Evolutionary conservation across 2,113 vertebrate genomes (phyloP).

Genomic region (Scophthalmus maximus): DNA sequence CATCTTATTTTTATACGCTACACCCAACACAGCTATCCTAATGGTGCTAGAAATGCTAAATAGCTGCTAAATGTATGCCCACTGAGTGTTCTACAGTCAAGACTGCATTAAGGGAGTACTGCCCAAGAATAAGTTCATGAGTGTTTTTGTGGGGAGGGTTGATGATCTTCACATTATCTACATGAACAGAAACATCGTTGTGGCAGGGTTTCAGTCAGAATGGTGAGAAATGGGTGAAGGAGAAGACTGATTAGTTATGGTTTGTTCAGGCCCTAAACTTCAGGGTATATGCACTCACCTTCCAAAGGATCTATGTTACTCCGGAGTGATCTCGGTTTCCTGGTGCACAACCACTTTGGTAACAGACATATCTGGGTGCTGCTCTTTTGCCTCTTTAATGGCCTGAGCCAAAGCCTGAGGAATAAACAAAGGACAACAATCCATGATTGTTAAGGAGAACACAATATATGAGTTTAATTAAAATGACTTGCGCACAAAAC

Average conservation of each 20-base stretch:
- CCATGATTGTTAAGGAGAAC: neutral
- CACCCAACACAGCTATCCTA: too few relatives aligned
- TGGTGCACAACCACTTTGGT: constrained; percentile 99
- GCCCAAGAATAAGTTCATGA: too few relatives aligned
- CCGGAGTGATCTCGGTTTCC: constrained; percentile 94
- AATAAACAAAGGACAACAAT: neutral
- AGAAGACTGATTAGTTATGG: too few relatives aligned
- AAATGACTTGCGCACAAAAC: neutral
- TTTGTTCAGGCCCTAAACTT: neutral
- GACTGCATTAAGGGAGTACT: too few relatives aligned
- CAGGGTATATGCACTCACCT: constrained; percentile 48
- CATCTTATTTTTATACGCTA: too few relatives aligned
- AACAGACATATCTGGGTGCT: constrained; percentile 98
- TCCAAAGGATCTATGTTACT: constrained; percentile 72
- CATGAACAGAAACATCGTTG: neutral
- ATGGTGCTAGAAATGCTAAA: too few relatives aligned
- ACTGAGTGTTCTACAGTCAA: too few relatives aligned
- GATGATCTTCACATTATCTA: too few relatives aligned
- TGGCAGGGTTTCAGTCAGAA: too few relatives aligned
- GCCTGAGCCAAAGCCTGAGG: constrained; percentile 94
- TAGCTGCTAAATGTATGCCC: too few relatives aligned
- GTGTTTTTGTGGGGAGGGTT: too few relatives aligned
- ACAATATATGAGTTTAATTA: constrained; percentile 11
- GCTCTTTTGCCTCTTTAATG: constrained; percentile 96
- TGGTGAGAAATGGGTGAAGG: neutral